Conservation (phyloP, 1,140 invertebrate genomes). For the Papilio machaon region DNA sequence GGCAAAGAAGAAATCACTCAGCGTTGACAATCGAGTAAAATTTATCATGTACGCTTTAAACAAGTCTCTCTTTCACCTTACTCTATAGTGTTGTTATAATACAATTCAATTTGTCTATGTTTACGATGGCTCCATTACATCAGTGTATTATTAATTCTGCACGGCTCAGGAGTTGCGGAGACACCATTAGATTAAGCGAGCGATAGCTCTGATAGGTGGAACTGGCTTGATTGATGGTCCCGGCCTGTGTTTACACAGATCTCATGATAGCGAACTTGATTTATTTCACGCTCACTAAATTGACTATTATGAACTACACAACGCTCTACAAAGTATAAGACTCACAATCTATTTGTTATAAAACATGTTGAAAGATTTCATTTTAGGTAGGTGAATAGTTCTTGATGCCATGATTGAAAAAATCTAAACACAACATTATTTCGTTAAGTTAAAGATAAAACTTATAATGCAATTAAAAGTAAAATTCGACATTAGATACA, state of each 20-base stretch:
- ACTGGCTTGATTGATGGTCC: conserved; percentile 36
- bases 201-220: conserved; percentile 32
- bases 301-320: conserved; percentile 1
- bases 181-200: conserved; percentile 34
- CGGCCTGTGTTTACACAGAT: conserved; percentile 32
- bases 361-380: not conserved
- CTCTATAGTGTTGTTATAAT: conserved; percentile 26
- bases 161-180: conserved; percentile 34
- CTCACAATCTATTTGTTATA: not conserved
- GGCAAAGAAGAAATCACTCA: no score
- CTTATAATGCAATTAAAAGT: no score
- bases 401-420: no score
- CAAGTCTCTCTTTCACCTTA: not conserved
- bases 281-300: conserved; percentile 10
- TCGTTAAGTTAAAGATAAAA: no score
- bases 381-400: no score
- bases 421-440: no score
- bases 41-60: not conserved
- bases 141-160: conserved; percentile 33
- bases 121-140: conserved; percentile 28
- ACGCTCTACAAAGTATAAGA: not conserved
- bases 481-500: no score
- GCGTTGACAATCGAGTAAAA: no score
- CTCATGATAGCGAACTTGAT: conserved; percentile 24
- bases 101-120: conserved; percentile 35